Evolutionary conservation across 2,888 invertebrate species (phyloP), one percentile per base, ranked within the genome.

Genomic region (Amiota minor): DNA sequence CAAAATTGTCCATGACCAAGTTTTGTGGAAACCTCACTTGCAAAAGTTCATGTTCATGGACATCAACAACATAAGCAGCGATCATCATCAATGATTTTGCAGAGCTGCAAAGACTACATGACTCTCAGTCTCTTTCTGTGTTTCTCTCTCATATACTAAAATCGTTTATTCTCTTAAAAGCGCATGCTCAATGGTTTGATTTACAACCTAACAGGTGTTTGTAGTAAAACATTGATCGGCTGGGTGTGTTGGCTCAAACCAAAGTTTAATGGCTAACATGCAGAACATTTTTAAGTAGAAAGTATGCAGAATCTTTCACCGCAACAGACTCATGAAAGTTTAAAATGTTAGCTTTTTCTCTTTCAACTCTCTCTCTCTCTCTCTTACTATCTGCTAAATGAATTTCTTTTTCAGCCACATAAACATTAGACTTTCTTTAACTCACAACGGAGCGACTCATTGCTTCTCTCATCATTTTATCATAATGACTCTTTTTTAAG

Each of bases 11-110:
- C 62, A 62, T 62, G 62, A 62, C 62, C 62, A 62, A 62, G 35
- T 35, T 62, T 35, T 59, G 2, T 2, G 3, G n/a, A n/a, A 1
- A 35, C 12, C 23, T 12, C 12, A 9, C 20, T 23, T 20, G 12
- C 1, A 2, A 62, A 62, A 62, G 62, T 62, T 62, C 62, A 62
- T 45, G 62, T 35, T 62, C 62, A 62, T 62, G 62, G 62, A 35
- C 62, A 61, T 4, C 18, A 18, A 18, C n/a, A n/a, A n/a, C n/a
- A n/a, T n/a, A n/a, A 23, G 18, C 35, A 35, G 3, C 23, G 3
- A 35, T 35, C 4, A 35, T 35, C 35, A 35, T 35, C 35, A 35
- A 35, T 35, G 35, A 2, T 23, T 23, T 23, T 23, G 23, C 3
- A 23, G 23, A 23, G 35, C 2, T 35, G 2, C 35, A 35, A 35